A percentile compares a stretch with the other conserved stretches of the same genome.
phyloP scores from a whole-genome alignment of 2,888 invertebrate genomes.

The Hofmannophila pseudospretella region DNA sequence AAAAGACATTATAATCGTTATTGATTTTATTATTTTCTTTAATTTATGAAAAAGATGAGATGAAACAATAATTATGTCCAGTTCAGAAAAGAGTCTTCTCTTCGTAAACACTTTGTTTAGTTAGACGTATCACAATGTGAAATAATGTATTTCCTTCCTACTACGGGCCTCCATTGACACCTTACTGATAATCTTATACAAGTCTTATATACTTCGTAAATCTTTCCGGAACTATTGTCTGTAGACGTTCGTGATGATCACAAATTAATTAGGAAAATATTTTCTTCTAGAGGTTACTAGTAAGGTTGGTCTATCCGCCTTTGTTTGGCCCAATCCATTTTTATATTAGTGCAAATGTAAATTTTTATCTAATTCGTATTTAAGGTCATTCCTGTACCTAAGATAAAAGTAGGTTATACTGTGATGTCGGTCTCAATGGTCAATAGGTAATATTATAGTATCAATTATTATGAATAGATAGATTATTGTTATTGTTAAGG shows the following conservation, averaged over 20 bases:
- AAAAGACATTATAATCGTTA: slow-evolving; percentile 48
- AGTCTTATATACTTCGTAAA: no score
- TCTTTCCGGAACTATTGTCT: no score
- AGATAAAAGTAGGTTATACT: slow-evolving; percentile 73
- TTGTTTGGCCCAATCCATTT: slow-evolving; percentile 44
- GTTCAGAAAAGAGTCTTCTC: neutral
- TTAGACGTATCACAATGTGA: neutral
- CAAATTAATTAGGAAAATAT: neutral
- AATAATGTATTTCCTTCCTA: slow-evolving; percentile 10
- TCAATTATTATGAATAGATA: slow-evolving; percentile 69
- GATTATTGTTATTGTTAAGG: slow-evolving; percentile 76
- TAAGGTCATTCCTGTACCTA: slow-evolving; percentile 77
- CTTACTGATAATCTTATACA: slow-evolving; percentile 10
- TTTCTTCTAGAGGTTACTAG: slow-evolving; percentile 16
- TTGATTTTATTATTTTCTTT: slow-evolving; percentile 48
- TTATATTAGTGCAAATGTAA: slow-evolving; percentile 68
- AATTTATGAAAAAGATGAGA: slow-evolving; percentile 44
- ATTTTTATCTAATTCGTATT: slow-evolving; percentile 46
- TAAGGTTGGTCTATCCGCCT: slow-evolving; percentile 48
- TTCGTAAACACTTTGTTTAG: no score
- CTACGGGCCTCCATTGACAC: slow-evolving; percentile 14
- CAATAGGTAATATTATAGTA: slow-evolving; percentile 68
- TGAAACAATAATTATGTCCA: neutral
- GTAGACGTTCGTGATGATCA: neutral
- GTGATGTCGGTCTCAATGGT: slow-evolving; percentile 76